These are phyloP conservation scores for Toxostoma redivivum DNA, from an alignment of 2,113 vertebrate species.

Conservation along the genomic window DNA sequence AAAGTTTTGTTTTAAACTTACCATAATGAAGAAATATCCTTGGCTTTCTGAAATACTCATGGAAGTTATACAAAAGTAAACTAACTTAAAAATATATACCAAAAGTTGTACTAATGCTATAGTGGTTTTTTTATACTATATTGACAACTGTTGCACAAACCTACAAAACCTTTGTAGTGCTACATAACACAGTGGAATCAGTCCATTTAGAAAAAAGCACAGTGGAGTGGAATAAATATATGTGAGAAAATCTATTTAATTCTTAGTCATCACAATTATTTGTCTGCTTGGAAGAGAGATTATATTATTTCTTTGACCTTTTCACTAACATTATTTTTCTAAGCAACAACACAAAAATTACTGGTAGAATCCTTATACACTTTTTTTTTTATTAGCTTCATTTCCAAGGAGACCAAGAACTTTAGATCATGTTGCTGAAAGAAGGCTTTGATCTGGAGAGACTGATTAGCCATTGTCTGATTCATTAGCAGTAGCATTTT, in stretches of 20 bases:
- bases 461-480: neutral
- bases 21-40: neutral
- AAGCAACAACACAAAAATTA: neutral
- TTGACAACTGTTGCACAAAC: neutral
- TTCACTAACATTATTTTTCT: neutral
- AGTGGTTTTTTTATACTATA: neutral
- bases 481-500: conserved; percentile 9
- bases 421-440: conserved; percentile 8
- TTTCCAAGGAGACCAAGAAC: neutral
- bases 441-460: neutral
- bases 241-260: neutral
- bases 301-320: neutral
- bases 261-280: neutral
- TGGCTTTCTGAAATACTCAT: neutral
- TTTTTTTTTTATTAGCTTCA: neutral
- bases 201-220: neutral
- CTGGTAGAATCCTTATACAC: neutral
- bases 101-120: neutral
- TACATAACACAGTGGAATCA: neutral
- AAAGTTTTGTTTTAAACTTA: neutral
- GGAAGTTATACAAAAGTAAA: neutral
- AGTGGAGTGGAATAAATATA: neutral
- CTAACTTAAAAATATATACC: neutral
- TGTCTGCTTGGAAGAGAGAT: neutral
- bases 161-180: neutral